A percentile compares a stretch with the other conserved stretches of the same genome.
Conservation (phyloP, 2,888 invertebrate species). For the Entomobrya proxima region DNA sequence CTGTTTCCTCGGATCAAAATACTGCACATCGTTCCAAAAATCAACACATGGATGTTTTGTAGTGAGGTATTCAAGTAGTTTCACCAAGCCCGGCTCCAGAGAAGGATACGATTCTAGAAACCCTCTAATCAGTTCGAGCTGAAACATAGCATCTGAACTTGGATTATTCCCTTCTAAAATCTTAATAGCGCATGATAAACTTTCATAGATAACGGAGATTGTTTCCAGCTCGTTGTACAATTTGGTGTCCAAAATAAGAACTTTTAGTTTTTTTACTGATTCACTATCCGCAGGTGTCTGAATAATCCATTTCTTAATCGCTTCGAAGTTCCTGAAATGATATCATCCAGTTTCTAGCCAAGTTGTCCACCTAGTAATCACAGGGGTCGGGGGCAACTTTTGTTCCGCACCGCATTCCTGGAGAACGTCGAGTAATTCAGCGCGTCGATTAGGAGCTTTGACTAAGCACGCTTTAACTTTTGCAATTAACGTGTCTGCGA, state of each 20-base stretch:
- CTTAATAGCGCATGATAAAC: not conserved
- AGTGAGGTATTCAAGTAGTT: not conserved
- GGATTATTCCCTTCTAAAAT: not conserved
- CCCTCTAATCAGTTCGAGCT: not conserved
- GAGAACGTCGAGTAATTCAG: not conserved
- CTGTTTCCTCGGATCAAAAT: not conserved
- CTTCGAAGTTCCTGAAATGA: not conserved
- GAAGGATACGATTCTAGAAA: not conserved
- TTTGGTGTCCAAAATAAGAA: not conserved
- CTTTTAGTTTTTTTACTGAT: not conserved
- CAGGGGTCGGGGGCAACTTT: constrained; percentile 20
- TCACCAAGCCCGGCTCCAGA: not conserved
- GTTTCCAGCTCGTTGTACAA: not conserved
- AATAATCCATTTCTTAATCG: constrained; percentile 24
- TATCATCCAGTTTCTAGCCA: constrained; percentile 21
- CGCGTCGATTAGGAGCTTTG: not conserved
- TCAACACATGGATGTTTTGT: not conserved
- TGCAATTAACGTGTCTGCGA: constrained; percentile 3
- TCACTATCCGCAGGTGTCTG: constrained; percentile 3
- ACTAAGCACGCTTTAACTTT: constrained; percentile 9
- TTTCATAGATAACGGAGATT: not conserved
- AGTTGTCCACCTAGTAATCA: constrained; percentile 38
- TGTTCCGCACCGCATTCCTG: not conserved
- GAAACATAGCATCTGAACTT: not conserved
- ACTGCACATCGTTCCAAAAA: constrained; percentile 24